Conservation (phyloP, 2,113 vertebrate genomes). For the Hippotragus niger region DNA sequence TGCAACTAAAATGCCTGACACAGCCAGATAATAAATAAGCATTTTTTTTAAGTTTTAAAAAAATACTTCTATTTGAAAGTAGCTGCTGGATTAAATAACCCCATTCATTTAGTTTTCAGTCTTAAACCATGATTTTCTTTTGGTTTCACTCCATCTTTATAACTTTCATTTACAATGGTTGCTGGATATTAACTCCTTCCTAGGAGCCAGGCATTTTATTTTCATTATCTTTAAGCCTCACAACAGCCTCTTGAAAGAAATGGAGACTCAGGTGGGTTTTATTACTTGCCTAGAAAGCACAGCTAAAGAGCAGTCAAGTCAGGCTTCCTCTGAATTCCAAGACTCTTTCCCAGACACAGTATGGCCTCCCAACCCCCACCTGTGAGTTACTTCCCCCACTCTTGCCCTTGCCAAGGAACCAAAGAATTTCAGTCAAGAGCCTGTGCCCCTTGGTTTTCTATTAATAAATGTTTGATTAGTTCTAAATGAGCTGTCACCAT, state of each 20-base stretch:
- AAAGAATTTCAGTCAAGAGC: background rate
- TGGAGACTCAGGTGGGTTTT: background rate
- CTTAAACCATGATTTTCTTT: background rate
- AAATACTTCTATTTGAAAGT: background rate
- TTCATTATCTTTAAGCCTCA: background rate
- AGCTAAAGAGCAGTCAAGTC: background rate
- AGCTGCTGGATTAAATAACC: background rate
- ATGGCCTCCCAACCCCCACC: background rate
- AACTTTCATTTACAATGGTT: background rate
- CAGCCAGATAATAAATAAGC: background rate
- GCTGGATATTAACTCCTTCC: background rate
- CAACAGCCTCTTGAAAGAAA: background rate
- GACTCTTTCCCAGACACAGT: background rate
- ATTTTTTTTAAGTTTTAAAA: background rate
- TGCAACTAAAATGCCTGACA: background rate
- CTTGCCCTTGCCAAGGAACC: background rate
- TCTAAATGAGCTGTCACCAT: slow-evolving; percentile 69
- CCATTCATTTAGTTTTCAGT: background rate
- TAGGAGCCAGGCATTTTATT: background rate
- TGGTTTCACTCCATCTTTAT: background rate
- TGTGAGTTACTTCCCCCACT: background rate
- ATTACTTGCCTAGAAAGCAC: background rate
- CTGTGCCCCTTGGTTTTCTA: background rate
- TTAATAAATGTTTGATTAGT: slow-evolving; percentile 69
- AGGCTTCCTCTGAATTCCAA: background rate